Evolutionary conservation across 2,888 invertebrate species (phyloP), one percentile per base, ranked within the genome.

Genomic region (Brenthis hecate): DNA sequence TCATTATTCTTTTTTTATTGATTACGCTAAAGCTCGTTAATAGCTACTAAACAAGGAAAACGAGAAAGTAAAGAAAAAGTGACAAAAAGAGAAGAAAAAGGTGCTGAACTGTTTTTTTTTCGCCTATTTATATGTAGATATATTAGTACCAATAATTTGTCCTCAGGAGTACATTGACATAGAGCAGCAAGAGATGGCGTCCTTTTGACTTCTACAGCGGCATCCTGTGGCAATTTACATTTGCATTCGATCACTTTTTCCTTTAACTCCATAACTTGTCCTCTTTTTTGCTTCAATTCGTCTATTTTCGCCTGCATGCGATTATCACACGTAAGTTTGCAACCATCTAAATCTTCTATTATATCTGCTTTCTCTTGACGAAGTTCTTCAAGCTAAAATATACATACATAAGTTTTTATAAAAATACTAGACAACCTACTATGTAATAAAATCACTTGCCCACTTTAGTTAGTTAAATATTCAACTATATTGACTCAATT

Each of bases 181-280:
- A 89, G 66, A 0, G 86, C 91, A 3, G 86, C 92, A 0, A 92
- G 74, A 0, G 92, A 92, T 0, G 91, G 83, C 0, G 92, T 91
- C 1, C 92, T 83, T 74, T 86, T 89, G 14, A 79, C 91, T 73
- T 89, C 84, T 14, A 91, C 83, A 0, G 76, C 62, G 0, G 53
- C 81, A 47, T 91, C 87, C 0, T 83, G 76, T 0, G 92, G 92
- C 51, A 84, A 13, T 72, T 87, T 86, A 73, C 92, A 92, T n/a
- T 77, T 77, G 67, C 92, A 92, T 36, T 89, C 87, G 65, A 87
- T 69, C 0, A 82, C 84, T 72, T 78, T 77, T 11, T 85, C 81
- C 51, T 85, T 84, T 1, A 91, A 66, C 2, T 75, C 75, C 0
- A 71, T 66, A 3, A 91, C 74, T 43, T 78, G 68, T 1, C 81